Base-by-base conservation (phyloP, 2,113 vertebrate species). In the Melanostigma gelatinosum region DNA sequence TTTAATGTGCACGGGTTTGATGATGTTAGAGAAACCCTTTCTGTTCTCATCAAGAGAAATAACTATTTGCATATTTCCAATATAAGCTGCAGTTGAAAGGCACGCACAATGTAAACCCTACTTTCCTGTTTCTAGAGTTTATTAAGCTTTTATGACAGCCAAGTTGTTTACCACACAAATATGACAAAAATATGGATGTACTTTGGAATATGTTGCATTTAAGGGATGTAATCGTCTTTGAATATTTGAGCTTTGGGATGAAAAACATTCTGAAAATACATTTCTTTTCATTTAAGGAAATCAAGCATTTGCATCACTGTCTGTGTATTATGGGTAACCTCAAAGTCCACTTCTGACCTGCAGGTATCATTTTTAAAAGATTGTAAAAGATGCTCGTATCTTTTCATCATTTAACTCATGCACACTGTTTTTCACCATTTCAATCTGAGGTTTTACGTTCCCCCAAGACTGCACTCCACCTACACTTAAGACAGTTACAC, bases 401-500 rank as follows among this genome's bases (percentile, higher is more conserved):
- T 58, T 55, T 48, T 71, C 18, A 42, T 68, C 60, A 40, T 72
- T 60, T 24, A 65, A n/a, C 36, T 70, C 57, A 8, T 24, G 4
- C 4, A 38, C 29, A 24, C 34, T 65, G 4, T 48, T 29, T 64
- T 55, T 63, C 58, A n/a, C 20, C 20, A 32, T 36, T 72, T 55
- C 38, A 18, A 13, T 72, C 48, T n/a, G 36, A 75, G 52, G 36
- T 66, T 32, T 77, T 52, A 40, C 4, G 3, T 42, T 48, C 72
- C 63, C 55, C 34, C 61, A 66, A 82, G 67, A 73, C 68, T 15
- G 29, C 50, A 46, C 64, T 75, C 54, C 75, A 79, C 81, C 75
- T 77, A 85, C 84, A 82, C 78, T 62, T 77, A 54, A 79, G 54
- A 86, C 66, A 52, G 72, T 87, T 83, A 72, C 52, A 72, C 78